A percentile compares a stretch with the other conserved stretches of the same genome.
These are phyloP conservation scores for Cacoxenus indagator DNA, from an alignment of 2,888 invertebrate species.

Conservation along the genomic window DNA sequence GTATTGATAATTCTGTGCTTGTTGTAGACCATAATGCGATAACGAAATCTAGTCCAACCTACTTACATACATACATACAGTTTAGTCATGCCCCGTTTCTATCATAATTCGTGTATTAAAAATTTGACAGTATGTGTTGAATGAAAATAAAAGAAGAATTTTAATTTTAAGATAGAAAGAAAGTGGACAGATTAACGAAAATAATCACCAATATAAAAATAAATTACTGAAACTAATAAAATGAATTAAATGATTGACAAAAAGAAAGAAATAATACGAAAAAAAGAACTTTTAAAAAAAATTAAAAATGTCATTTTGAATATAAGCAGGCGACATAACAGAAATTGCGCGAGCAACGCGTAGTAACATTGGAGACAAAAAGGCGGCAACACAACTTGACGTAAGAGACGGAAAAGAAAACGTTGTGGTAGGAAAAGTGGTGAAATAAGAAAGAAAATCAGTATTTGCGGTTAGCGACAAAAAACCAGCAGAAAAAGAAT, in stretches of 20 bases:
- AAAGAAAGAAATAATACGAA: too few species aligned
- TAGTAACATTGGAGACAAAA: background rate
- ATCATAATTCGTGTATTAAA: background rate
- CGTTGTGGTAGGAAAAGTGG: too few species aligned
- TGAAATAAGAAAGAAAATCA: background rate
- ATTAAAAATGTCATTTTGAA: background rate
- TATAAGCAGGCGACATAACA: background rate
- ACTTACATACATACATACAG: background rate
- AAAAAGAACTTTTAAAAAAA: background rate
- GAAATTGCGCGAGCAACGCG: background rate
- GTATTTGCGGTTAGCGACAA: background rate
- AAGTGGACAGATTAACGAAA: too few species aligned
- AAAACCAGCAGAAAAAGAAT: constrained; percentile 15
- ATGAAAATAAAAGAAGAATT: background rate
- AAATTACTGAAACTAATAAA: too few species aligned
- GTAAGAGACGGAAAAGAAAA: background rate
- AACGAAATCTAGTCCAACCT: background rate
- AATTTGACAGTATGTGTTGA: background rate
- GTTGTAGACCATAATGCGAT: background rate
- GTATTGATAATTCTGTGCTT: background rate
- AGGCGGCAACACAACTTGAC: background rate
- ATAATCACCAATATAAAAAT: too few species aligned
- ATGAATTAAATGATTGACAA: background rate
- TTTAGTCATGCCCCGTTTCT: background rate
- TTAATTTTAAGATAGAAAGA: too few species aligned